Conservation (phyloP, 2,113 vertebrate genomes). For the Heterochromis multidens region DNA sequence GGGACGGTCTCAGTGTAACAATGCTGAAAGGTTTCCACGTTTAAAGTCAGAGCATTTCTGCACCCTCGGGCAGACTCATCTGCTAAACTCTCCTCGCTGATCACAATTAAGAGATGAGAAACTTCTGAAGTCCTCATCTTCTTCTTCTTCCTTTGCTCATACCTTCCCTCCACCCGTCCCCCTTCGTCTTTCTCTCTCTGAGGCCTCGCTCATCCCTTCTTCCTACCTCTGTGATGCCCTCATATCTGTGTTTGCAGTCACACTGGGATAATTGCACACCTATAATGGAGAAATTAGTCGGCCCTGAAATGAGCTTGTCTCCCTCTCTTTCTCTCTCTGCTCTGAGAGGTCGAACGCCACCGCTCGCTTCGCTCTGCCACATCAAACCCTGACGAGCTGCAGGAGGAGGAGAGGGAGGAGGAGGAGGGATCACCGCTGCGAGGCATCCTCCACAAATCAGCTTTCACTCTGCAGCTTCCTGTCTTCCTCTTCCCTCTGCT, state of each 20-base stretch:
- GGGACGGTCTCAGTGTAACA: neutral
- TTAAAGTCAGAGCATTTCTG: neutral
- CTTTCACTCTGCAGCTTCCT: slow-evolving; percentile 47
- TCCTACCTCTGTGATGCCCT: slow-evolving; percentile 40
- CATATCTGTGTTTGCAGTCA: slow-evolving; percentile 66
- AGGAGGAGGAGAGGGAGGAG: neutral
- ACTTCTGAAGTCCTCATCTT: slow-evolving; percentile 21
- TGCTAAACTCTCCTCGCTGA: slow-evolving; percentile 36
- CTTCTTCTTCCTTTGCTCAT: neutral
- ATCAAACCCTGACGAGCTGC: slow-evolving; percentile 51
- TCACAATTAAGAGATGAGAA: slow-evolving; percentile 51
- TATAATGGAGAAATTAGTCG: slow-evolving; percentile 77
- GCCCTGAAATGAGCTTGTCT: slow-evolving; percentile 75
- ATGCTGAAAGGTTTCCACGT: neutral
- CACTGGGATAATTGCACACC: slow-evolving; percentile 71
- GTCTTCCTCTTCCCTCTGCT: slow-evolving; percentile 21
- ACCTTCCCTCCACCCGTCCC: neutral
- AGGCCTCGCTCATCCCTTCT: slow-evolving; percentile 26
- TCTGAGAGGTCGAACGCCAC: slow-evolving; percentile 24
- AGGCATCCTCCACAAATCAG: slow-evolving; percentile 61
- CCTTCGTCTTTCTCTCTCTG: neutral
- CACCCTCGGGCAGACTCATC: slow-evolving; percentile 28
- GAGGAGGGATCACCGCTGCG: slow-evolving; percentile 42
- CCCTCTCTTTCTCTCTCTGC: slow-evolving; percentile 10
- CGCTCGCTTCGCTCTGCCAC: slow-evolving; percentile 44